A percentile compares a stretch with the other conserved stretches of the same genome.
Evolutionary conservation across 2,113 vertebrate species (phyloP).

Genomic region (Poeciliopsis occidentalis): DNA sequence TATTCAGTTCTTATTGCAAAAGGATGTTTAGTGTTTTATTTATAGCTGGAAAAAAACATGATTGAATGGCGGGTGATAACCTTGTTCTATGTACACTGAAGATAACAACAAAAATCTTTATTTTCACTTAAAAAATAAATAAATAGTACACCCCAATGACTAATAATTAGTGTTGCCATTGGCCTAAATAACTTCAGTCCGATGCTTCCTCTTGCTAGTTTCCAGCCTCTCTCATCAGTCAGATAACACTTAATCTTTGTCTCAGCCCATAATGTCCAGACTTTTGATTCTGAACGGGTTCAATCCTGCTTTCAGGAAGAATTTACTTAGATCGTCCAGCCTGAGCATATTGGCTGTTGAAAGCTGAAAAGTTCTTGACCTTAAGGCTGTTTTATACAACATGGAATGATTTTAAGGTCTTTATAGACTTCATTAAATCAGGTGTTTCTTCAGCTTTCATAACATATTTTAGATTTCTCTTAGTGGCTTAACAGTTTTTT

Average conservation of each 20-base stretch:
- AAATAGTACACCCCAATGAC: neutral
- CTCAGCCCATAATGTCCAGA: neutral
- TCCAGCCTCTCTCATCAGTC: no score
- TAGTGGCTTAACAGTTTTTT: no score
- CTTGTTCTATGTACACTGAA: neutral
- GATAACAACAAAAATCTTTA: neutral
- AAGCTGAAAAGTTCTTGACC: no score
- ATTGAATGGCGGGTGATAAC: neutral
- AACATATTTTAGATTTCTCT: no score
- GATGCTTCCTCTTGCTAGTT: neutral
- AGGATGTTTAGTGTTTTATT: neutral
- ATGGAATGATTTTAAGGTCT: no score
- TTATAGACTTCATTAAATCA: no score
- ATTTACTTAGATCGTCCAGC: neutral
- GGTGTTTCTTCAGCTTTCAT: no score
- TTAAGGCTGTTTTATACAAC: neutral
- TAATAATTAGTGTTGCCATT: no score
- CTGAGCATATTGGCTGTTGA: no score
- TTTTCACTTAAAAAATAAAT: neutral
- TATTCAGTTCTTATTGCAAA: neutral
- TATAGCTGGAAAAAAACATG: neutral
- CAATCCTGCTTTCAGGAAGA: neutral
- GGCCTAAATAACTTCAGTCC: neutral
- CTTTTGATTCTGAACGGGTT: no score
- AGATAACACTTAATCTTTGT: neutral